Evolutionary conservation across 2,888 invertebrate genomes (phyloP).

Genomic region (Cheiracanthium punctorium): DNA sequence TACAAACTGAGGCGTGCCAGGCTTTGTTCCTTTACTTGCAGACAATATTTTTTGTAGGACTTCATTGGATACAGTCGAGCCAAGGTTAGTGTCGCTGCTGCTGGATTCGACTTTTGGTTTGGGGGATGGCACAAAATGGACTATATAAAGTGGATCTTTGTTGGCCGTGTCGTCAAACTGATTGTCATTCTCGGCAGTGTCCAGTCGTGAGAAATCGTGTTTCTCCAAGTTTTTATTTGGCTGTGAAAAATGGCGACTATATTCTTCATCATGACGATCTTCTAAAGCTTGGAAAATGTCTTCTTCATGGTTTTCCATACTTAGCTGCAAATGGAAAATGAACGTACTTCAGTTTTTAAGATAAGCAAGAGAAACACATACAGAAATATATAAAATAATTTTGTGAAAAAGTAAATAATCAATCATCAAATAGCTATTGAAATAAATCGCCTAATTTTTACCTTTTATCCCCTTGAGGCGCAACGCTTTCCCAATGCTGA

Average conservation of each 20-base stretch:
- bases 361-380: not conserved
- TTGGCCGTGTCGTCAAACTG: constrained; percentile 30
- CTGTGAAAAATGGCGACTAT: not conserved
- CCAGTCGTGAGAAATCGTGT: constrained; percentile 26
- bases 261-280: constrained; percentile 46
- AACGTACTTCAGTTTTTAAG: not conserved
- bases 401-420: not conserved
- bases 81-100: constrained; percentile 8
- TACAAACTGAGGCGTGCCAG: constrained; percentile 63
- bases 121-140: constrained; percentile 63
- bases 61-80: constrained; percentile 40
- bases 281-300: constrained; percentile 59
- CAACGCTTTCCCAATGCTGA: too few relatives aligned
- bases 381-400: not conserved
- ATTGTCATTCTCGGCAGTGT: constrained; percentile 18
- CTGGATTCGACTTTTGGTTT: constrained; percentile 48
- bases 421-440: not conserved
- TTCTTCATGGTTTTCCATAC: constrained; percentile 40
- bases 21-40: constrained; percentile 55
- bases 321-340: not conserved
- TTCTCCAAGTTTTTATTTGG: not conserved
- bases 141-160: constrained; percentile 62
- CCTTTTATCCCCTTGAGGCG: too few relatives aligned
- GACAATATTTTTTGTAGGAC: constrained; percentile 56
- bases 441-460: not conserved